A percentile compares a stretch with the other conserved stretches of the same genome.
These are phyloP conservation scores for Phalacrocorax pelagicus DNA, from an alignment of 2,113 vertebrate genomes.

Conservation along the genomic window DNA sequence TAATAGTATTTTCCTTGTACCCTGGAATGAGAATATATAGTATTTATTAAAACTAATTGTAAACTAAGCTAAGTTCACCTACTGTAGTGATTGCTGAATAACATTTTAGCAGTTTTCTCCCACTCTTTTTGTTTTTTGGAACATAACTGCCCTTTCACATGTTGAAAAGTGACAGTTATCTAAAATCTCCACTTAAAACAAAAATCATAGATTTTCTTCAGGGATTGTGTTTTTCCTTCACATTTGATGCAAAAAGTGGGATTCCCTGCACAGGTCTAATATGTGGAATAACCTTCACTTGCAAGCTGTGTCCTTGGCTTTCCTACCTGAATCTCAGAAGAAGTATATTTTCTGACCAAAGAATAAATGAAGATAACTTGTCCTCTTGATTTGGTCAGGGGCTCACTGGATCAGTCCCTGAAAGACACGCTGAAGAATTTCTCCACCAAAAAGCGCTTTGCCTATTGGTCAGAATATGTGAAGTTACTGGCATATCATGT, in stretches of 20 bases:
- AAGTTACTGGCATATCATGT: slow-evolving; percentile 84
- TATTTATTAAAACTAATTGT: background rate
- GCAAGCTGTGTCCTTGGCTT: slow-evolving; percentile 7
- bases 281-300: slow-evolving; percentile 9
- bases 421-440: slow-evolving; percentile 89
- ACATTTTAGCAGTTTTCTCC: background rate
- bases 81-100: background rate
- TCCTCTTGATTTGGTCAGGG: slow-evolving; percentile 72
- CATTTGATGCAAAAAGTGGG: slow-evolving; percentile 3
- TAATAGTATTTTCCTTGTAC: background rate
- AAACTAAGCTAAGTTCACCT: background rate
- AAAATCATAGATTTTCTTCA: background rate
- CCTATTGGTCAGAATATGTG: slow-evolving; percentile 96
- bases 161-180: background rate
- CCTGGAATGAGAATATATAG: background rate
- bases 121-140: background rate
- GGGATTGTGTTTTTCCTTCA: background rate
- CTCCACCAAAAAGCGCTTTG: slow-evolving; percentile 85
- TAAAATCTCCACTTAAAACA: background rate
- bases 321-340: background rate
- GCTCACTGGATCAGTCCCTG: slow-evolving; percentile 89
- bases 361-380: slow-evolving; percentile 15
- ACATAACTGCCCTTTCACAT: background rate
- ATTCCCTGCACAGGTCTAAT: slow-evolving; percentile 4
- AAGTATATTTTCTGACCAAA: background rate